Base-by-base conservation (phyloP, 2,797 vertebrate species). In the Danio aesculapii region DNA sequence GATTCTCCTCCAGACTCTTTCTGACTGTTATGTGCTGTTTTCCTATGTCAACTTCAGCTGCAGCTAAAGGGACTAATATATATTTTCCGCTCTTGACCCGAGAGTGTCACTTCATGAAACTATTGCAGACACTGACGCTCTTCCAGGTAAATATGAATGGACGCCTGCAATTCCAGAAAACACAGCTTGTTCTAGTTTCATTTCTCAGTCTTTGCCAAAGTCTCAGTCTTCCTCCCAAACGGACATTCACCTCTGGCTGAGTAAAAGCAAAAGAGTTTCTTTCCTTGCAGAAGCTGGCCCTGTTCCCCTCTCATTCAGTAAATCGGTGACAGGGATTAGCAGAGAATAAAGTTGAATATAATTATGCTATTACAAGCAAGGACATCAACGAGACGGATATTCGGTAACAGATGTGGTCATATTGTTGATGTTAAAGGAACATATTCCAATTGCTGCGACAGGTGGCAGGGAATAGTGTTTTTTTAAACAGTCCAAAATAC, bases 231-330 rank as follows among this genome's bases (percentile, higher is more conserved):
- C 52, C 69, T 81, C 52, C 59, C 70, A 79, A 77, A 71, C 62
- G 74, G 76, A 52, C 58, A 81, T 75, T 83, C 84, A 81, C 69
- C 70, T 79, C 66, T 75, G 71, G 72, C 44, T 75, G 68, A 79
- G 69, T 81, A 73, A 78, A 79, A 75, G 74, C 77, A 44, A 72
- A 57, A 19, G 4, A 8, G 0, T 13, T 57, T 72, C n/a, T 69
- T 0, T 0, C 44, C n/a, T 41, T 71, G 41, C 14, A 19, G 9
- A 63, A 61, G 43, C 47, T 61, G 53, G 14, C 62, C 14, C 13
- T 55, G 49, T 52, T 74, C 47, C 53, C 46, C 47, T 79, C 63
- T 17, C 68, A 79, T 55, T 71, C 68, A 62, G 57, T 71, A 52
- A 12, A 44, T 68, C 30, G n/a, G 6, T 41, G 55, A 79, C 30